These are phyloP conservation scores for Lanius collurio DNA, from an alignment of 2,113 vertebrate species.

Conservation along the genomic window DNA sequence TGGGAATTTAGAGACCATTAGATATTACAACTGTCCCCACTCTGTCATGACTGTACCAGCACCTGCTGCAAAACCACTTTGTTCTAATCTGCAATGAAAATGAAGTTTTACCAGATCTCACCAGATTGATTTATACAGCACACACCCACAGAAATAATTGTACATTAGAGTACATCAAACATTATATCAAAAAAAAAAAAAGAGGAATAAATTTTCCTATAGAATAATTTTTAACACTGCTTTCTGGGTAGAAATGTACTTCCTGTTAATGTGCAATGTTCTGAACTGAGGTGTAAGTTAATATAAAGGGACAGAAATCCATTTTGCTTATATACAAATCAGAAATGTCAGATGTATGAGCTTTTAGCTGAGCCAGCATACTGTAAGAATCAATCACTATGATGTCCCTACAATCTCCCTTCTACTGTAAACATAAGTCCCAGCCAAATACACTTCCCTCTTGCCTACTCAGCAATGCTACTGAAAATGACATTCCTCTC, in stretches of 20 bases:
- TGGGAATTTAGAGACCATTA: background rate
- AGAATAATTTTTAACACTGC: background rate
- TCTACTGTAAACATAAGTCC: background rate
- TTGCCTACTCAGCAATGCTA: background rate
- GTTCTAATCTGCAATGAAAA: background rate
- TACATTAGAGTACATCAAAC: background rate
- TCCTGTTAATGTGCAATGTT: background rate
- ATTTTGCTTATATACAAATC: slow-evolving; percentile 1
- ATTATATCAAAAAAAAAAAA: background rate
- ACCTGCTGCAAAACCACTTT: background rate
- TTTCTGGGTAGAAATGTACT: background rate
- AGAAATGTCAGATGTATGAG: background rate
- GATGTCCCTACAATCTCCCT: background rate
- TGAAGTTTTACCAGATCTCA: background rate
- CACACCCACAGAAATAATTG: background rate
- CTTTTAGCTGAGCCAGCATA: background rate
- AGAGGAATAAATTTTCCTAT: background rate
- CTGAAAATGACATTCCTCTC: background rate
- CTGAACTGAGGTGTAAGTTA: background rate
- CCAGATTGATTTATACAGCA: background rate
- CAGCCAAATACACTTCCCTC: background rate
- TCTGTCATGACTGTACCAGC: background rate
- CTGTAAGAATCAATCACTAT: background rate
- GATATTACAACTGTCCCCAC: background rate
- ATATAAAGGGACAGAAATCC: background rate